These are phyloP conservation scores for Microplitis manilae DNA, from an alignment of 2,888 invertebrate genomes.

Conservation along the genomic window DNA sequence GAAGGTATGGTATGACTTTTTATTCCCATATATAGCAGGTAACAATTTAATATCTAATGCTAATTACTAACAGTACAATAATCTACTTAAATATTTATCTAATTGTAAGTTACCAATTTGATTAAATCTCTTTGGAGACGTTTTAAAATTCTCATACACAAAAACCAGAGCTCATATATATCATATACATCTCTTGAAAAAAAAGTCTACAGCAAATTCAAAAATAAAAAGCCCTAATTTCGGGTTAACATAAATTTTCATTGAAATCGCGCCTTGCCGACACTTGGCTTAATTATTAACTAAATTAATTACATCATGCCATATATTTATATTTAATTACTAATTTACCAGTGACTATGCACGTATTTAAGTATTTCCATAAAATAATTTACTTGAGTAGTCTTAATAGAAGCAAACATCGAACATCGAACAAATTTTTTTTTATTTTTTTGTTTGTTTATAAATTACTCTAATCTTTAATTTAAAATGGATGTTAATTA, in stretches of 20 bases:
- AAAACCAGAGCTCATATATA: not conserved
- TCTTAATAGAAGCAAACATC: slow-evolving; percentile 61
- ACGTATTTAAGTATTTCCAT: slow-evolving; percentile 2
- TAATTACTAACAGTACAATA: slow-evolving; percentile 64
- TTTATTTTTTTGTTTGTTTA: not conserved
- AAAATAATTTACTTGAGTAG: slow-evolving; percentile 37
- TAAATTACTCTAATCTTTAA: slow-evolving; percentile 27
- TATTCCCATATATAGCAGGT: slow-evolving; percentile 60
- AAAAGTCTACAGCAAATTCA: slow-evolving; percentile 38
- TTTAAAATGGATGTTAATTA: not conserved
- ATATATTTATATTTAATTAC: slow-evolving; percentile 22
- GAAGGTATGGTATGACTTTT: slow-evolving; percentile 41
- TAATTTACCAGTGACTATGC: slow-evolving; percentile 28
- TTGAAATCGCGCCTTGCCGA: slow-evolving; percentile 23
- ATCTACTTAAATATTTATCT: slow-evolving; percentile 50
- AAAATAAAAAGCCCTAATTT: slow-evolving; percentile 3
- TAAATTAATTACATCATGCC: slow-evolving; percentile 42
- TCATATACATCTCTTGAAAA: not conserved
- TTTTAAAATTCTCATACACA: slow-evolving; percentile 1
- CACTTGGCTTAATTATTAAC: slow-evolving; percentile 27
- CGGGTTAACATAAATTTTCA: not conserved
- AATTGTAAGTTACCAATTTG: slow-evolving; percentile 46
- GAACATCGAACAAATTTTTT: slow-evolving; percentile 60
- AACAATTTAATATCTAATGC: slow-evolving; percentile 62
- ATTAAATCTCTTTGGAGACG: slow-evolving; percentile 28